Conservation (phyloP, 2,888 invertebrate species). For the Himalopsyche kuldschensis region DNA sequence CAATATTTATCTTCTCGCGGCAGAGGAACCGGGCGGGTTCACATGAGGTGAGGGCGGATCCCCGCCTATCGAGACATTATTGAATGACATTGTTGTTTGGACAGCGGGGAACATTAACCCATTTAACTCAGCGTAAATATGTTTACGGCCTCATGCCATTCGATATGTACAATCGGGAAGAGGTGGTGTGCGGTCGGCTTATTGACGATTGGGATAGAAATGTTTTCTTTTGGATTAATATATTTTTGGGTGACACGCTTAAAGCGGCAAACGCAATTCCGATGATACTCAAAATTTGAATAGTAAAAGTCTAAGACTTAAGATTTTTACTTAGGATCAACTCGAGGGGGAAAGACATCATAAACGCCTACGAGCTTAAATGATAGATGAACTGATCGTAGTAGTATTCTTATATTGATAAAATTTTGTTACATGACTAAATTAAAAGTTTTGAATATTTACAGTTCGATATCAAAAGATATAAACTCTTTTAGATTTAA, state of each 20-base stretch:
- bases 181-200: background rate
- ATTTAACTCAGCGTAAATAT: background rate
- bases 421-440: no score
- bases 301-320: no score
- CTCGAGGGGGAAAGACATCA: no score
- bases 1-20: constrained; percentile 1
- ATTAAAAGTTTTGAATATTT: no score
- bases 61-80: background rate
- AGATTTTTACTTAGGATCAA: no score
- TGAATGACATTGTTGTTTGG: background rate
- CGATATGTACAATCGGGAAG: background rate
- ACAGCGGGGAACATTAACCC: background rate
- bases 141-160: background rate
- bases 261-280: background rate
- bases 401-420: no score
- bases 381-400: no score
- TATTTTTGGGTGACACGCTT: background rate
- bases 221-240: background rate
- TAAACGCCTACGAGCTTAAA: no score
- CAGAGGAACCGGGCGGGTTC: background rate
- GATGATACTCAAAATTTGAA: background rate
- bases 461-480: no score
- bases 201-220: background rate
- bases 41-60: background rate
- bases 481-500: no score